Conservation (phyloP, 2,113 vertebrate genomes). For the Gymnogyps californianus region DNA sequence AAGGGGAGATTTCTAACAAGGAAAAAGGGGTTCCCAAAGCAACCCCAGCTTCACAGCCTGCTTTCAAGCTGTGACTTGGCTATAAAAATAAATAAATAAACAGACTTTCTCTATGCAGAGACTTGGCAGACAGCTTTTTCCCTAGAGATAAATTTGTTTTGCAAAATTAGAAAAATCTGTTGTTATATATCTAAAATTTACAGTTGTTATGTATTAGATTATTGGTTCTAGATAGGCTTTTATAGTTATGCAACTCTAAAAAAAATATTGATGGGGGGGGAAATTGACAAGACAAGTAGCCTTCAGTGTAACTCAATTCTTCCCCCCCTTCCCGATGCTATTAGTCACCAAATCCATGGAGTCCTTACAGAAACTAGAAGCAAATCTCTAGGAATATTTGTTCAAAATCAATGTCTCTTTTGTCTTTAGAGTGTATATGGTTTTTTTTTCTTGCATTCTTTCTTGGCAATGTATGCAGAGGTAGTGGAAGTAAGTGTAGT, state of each 20-base stretch:
- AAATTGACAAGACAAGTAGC: background rate
- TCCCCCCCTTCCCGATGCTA: background rate
- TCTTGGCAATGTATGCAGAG: background rate
- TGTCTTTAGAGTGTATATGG: rapidly evolving
- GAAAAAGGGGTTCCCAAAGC: background rate
- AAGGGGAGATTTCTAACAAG: background rate
- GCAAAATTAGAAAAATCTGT: background rate
- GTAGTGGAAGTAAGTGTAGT: background rate
- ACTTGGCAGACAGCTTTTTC: background rate
- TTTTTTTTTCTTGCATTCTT: background rate
- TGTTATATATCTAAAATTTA: background rate
- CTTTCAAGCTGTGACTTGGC: background rate
- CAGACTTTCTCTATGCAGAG: background rate
- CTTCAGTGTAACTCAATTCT: background rate
- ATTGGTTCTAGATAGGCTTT: background rate
- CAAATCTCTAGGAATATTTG: background rate
- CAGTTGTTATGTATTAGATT: background rate
- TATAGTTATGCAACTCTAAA: background rate
- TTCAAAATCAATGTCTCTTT: background rate
- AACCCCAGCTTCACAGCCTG: background rate
- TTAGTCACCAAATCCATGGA: background rate
- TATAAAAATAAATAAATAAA: background rate
- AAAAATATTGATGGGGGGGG: background rate
- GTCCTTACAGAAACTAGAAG: background rate
- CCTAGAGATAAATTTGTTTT: background rate